Base-by-base conservation (phyloP, 2,797 vertebrate species). In the Taenioides sp. region DNA sequence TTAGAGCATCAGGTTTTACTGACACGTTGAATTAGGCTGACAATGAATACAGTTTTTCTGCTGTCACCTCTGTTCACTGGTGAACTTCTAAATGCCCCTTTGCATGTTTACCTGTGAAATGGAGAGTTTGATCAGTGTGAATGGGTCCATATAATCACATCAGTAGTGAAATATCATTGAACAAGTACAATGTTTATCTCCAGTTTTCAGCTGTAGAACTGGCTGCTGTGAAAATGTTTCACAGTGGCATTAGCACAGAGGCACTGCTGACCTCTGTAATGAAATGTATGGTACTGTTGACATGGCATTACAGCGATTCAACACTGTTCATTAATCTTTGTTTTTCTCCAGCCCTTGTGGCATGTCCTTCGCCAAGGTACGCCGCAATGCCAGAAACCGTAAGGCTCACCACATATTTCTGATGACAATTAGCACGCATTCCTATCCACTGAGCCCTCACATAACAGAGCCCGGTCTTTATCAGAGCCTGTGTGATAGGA, bases 391-490 rank as follows among this genome's bases (percentile, higher is more conserved):
- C 92, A 93, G 91, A 89, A 90, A 91, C 88, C 74, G 86, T 89
- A 82, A 91, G 90, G 89, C 91, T 90, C 90, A 50, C 89, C 90
- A 87, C 92, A 92, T 92, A 92, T 92, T 94, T 93, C 92, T 91
- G 90, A 96, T 91, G 93, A 92, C 96, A 96, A 96, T 97, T 97
- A 97, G 94, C 96, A 96, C 95, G 96, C 96, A 97, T 98, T 98
- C 96, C 96, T 86, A 96, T 96, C 95, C 96, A 95, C 95, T 96
- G 96, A 97, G 95, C 89, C 89, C 88, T 92, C 90, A 89, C 91
- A 88, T 93, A 95, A 93, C 91, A 94, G 91, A 90, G 90, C 92
- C 91, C 92, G 93, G 93, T 94, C 93, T 92, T 88, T 91, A 90
- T 94, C 94, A 71, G 86, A 81, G 81, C 77, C 86, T 73, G 87